Evolutionary conservation across 2,113 vertebrate genomes (phyloP).

Genomic region (Hippocampus barbouri): DNA sequence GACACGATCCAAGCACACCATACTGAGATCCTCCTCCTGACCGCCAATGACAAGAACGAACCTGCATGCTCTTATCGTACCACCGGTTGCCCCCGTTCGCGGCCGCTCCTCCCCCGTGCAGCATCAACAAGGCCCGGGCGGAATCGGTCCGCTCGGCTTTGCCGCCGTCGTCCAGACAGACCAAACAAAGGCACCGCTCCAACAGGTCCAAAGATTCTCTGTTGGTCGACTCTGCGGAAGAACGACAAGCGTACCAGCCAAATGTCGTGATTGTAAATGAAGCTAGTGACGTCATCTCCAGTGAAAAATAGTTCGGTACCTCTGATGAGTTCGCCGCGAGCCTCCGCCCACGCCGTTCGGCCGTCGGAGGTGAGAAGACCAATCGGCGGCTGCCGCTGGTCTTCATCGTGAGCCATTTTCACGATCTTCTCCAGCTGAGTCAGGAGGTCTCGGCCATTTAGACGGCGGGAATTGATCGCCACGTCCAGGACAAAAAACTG

Average conservation of each 20-base stretch:
- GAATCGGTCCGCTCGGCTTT: constrained; percentile 74
- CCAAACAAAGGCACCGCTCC: constrained; percentile 87
- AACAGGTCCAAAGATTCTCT: constrained; percentile 95
- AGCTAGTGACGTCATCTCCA: neutral
- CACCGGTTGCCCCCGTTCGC: constrained; percentile 89
- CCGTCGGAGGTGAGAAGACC: constrained; percentile 91
- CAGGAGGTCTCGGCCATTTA: constrained; percentile 91
- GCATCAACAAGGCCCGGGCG: constrained; percentile 79
- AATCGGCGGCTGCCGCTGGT: constrained; percentile 82
- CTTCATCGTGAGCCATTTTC: constrained; percentile 86
- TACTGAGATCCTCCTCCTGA: neutral
- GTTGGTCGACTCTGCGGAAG: constrained; percentile 87
- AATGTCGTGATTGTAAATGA: neutral
- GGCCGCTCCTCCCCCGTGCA: constrained; percentile 83
- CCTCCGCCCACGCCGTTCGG: constrained; percentile 87
- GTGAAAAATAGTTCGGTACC: constrained; percentile 59
- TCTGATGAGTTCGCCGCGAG: constrained; percentile 84
- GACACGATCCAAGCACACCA: neutral
- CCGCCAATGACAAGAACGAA: constrained; percentile 34
- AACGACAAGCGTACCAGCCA: neutral
- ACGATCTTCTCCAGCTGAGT: constrained; percentile 89
- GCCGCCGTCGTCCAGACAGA: constrained; percentile 82
- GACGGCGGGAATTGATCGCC: constrained; percentile 92
- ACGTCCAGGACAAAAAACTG: constrained; percentile 98
- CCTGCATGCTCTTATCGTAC: constrained; percentile 99